Conservation (phyloP, 2,888 invertebrate genomes). For the Macaria notata region DNA sequence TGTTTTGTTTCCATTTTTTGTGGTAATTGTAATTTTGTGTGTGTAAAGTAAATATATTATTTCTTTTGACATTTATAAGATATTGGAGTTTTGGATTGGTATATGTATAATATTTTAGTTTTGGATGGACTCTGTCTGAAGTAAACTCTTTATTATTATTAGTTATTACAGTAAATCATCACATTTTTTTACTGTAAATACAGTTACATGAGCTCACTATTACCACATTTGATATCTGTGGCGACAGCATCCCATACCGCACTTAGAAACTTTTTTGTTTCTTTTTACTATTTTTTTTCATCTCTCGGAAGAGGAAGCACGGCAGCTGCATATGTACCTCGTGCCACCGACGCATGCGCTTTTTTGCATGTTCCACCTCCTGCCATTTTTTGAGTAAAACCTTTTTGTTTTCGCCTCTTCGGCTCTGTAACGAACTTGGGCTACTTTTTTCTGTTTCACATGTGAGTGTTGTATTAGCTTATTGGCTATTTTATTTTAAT, state of each 20-base stretch:
- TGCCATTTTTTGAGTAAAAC: slow-evolving; percentile 50
- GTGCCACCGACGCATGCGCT: slow-evolving; percentile 62
- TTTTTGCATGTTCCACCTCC: slow-evolving; percentile 71
- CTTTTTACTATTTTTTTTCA: slow-evolving; percentile 29
- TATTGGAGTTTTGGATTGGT: no score
- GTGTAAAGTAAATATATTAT: no score
- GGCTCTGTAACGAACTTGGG: slow-evolving; percentile 36
- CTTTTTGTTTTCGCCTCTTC: slow-evolving; percentile 47
- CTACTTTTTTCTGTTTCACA: background rate
- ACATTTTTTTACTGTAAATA: no score
- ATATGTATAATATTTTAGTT: no score
- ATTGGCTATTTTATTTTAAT: no score
- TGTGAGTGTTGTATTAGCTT: background rate
- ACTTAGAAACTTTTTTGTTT: slow-evolving; percentile 39
- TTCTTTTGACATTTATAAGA: no score
- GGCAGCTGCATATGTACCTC: slow-evolving; percentile 77
- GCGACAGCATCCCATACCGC: slow-evolving; percentile 59
- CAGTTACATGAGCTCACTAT: slow-evolving; percentile 6
- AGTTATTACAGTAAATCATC: no score
- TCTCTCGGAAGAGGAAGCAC: slow-evolving; percentile 76
- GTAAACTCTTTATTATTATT: no score
- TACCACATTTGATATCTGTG: slow-evolving; percentile 53
- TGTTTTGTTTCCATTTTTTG: no score
- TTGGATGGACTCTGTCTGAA: no score
- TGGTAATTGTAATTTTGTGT: no score